Evolutionary conservation across 2,888 invertebrate species (phyloP), one percentile per base, ranked within the genome.

Genomic region (Punctoribates punctum): DNA sequence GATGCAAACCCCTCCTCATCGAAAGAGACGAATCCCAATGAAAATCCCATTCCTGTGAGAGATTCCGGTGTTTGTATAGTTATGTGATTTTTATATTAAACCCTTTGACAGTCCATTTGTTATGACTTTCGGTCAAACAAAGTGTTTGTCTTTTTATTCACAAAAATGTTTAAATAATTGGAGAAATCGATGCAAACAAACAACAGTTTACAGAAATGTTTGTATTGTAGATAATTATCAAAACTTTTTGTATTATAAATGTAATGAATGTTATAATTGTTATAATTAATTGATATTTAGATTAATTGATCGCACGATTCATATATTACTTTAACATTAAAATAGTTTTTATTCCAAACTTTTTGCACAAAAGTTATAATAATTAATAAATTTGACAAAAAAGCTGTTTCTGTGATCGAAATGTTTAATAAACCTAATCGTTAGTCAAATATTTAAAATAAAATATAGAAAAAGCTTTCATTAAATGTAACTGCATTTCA

Each of bases 381-480:
- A 23, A 60, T 27, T 27, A 65, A 29, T 65, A 29, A 62, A 34
- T 34, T 34, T 34, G n/a, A 65, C 34, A 27, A 42, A 17, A 70
- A 70, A 70, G 70, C 70, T 70, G 70, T 70, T 70, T 70, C 70
- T 70, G 70, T 70, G 70, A 70, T 70, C 70, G 15, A 70, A 62
- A 70, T 70, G 70, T 70, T 70, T 34, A 27, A 60, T 27, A 25
- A 60, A 70, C 42, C 42, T 25, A 23, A 34, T 34, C 23, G 70
- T 70, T 62, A n/a, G n/a, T 15, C 8, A 46, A 34, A 42, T 42
- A 62, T 62, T 17, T 27, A 62, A 62, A 57, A 42, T 9, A 42
- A 42, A 9, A 9, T 5, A 42, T 42, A 9, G 11, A 8, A 11
- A 17, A 48, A 48, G 17, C 13, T 34, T 34, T 34, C 34, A 34